Base-by-base conservation (phyloP, 2,888 invertebrate genomes). In the Leuctra nigra region DNA sequence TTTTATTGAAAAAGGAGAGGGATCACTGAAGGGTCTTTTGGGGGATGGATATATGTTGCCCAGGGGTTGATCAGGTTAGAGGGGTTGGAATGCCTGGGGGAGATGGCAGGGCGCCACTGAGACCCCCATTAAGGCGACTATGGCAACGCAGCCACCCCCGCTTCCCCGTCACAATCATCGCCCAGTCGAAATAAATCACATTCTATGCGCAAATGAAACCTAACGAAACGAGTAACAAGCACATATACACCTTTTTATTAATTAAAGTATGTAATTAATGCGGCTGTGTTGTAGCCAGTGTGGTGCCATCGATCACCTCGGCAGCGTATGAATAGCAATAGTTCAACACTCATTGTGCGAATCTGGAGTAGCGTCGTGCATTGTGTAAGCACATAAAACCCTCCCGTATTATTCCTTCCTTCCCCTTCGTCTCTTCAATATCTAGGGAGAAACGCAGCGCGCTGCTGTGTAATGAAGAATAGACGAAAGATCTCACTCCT, bases 31-130 rank as follows among this genome's bases (percentile, higher is more conserved):
- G 50, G 50, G 50, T 50, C 50, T 50, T 50, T 48, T 29, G 50
- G 50, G 50, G 50, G 50, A 50, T 50, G 50, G 50, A 50, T 50
- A 35, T 50, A 50, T 50, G 50, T 50, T 50, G 50, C 50, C 50
- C 50, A 29, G 50, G 50, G 50, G 50, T 50, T 50, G 50, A 50
- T 50, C 50, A 50, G 50, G 50, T 50, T 50, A 50, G 50, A 50
- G 50, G 50, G 50, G 50, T 50, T 35, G 50, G 50, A 50, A 50
- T 33, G 50, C 50, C 50, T 50, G 50, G 50, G 50, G 50, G 50
- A 50, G 22, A 50, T 50, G 50, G 50, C 50, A 50, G 50, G 50
- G 50, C 50, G 50, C 50, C 50, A 50, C 50, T 50, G 50, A 50
- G 50, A 33, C 33, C 50, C 50, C 50, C 33, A 35, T 33, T 35